phyloP scores from a whole-genome alignment of 2,888 invertebrate genomes.

The Drosophila recens region DNA sequence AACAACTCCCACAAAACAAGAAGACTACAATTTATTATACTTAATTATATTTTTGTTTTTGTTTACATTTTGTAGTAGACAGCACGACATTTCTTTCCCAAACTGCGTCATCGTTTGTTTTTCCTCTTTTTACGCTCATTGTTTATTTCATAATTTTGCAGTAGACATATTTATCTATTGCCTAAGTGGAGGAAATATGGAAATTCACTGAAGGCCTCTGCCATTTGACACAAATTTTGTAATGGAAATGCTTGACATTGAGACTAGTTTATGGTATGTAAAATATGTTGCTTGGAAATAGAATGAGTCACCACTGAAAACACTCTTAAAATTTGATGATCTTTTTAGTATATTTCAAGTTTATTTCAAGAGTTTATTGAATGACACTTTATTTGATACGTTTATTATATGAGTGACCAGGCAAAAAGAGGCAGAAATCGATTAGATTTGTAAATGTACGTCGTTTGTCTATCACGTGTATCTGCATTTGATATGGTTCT shows the following conservation, averaged over 20 bases:
- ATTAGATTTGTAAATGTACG: background rate
- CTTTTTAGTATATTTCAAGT: background rate
- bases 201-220: conserved; percentile 51
- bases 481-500: conserved; percentile 40
- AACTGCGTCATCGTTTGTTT: conserved; percentile 52
- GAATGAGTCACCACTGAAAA: conserved; percentile 14
- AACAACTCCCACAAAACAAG: background rate
- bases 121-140: conserved; percentile 4
- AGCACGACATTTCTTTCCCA: background rate
- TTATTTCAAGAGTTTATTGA: conserved; percentile 6
- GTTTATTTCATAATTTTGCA: conserved; percentile 43
- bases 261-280: conserved; percentile 3
- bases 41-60: conserved; percentile 23
- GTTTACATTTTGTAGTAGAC: conserved; percentile 18
- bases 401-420: background rate
- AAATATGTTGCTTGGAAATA: background rate
- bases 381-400: background rate
- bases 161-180: conserved; percentile 38
- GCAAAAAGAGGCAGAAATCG: background rate
- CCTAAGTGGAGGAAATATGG: conserved; percentile 48
- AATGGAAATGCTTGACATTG: conserved; percentile 55
- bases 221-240: conserved; percentile 40
- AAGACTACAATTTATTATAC: conserved; percentile 39
- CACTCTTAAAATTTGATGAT: background rate
- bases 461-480: conserved; percentile 58